phyloP scores from a whole-genome alignment of 2,113 vertebrate species.

The Setophaga coronata region DNA sequence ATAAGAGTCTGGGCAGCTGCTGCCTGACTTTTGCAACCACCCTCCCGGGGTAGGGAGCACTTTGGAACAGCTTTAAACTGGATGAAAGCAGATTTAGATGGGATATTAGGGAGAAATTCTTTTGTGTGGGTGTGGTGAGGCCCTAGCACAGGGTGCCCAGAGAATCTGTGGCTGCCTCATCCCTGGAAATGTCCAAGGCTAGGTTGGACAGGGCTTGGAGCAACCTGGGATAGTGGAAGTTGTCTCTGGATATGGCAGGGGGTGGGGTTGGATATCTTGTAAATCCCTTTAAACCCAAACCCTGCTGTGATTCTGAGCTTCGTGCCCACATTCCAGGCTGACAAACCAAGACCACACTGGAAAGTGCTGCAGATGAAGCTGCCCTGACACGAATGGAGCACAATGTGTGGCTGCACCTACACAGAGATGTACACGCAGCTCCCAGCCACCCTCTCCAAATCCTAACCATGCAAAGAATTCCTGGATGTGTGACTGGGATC shows the following conservation, averaged over 20 bases:
- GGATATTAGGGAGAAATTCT: neutral
- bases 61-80: neutral
- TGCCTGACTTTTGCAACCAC: neutral
- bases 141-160: neutral
- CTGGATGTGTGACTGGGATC: neutral
- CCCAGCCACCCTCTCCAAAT: neutral
- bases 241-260: neutral
- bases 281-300: neutral
- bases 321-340: neutral
- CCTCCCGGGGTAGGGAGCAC: neutral
- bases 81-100: neutral
- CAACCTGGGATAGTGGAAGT: accelerated
- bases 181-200: neutral
- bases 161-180: neutral
- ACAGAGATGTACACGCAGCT: accelerated
- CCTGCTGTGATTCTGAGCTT: neutral
- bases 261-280: neutral
- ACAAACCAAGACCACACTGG: neutral
- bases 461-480: accelerated
- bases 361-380: neutral
- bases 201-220: accelerated
- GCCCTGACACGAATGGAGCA: neutral
- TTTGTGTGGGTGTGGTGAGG: neutral
- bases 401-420: neutral
- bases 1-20: neutral